Evolutionary conservation across 2,113 vertebrate genomes (phyloP).

Genomic region (Nycticorax nycticorax): DNA sequence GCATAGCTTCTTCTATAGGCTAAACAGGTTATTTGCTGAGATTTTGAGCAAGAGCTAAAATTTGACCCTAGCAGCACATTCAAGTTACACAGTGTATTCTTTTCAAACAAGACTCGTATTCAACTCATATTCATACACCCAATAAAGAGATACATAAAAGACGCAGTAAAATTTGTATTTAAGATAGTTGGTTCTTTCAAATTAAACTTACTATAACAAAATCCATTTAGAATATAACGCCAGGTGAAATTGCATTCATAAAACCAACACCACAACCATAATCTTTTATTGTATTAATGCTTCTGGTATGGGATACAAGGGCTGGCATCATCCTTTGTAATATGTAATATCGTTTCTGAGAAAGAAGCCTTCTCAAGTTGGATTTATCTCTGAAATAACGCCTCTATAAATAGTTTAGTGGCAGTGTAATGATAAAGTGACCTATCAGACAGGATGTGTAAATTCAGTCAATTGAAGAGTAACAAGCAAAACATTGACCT

Average conservation of each 20-base stretch:
- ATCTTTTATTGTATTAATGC: slow-evolving; percentile 32
- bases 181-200: slow-evolving; percentile 5
- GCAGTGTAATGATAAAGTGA: neutral
- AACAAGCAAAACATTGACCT: neutral
- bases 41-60: neutral
- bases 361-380: neutral
- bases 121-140: neutral
- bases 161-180: slow-evolving; percentile 49
- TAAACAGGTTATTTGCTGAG: neutral
- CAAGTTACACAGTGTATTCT: slow-evolving; percentile 5
- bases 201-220: slow-evolving; percentile 46
- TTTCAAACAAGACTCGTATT: slow-evolving; percentile 1
- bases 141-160: slow-evolving; percentile 28
- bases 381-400: neutral
- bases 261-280: slow-evolving; percentile 2
- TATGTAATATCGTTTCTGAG: neutral
- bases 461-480: slow-evolving; percentile 14
- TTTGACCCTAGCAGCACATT: neutral
- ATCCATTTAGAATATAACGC: slow-evolving; percentile 47
- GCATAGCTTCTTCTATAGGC: neutral
- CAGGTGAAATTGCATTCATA: slow-evolving; percentile 39
- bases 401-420: neutral
- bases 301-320: neutral
- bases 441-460: neutral
- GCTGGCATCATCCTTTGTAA: neutral